phyloP scores from a whole-genome alignment of 2,797 vertebrate species.

The Sphaeramia orbicularis region DNA sequence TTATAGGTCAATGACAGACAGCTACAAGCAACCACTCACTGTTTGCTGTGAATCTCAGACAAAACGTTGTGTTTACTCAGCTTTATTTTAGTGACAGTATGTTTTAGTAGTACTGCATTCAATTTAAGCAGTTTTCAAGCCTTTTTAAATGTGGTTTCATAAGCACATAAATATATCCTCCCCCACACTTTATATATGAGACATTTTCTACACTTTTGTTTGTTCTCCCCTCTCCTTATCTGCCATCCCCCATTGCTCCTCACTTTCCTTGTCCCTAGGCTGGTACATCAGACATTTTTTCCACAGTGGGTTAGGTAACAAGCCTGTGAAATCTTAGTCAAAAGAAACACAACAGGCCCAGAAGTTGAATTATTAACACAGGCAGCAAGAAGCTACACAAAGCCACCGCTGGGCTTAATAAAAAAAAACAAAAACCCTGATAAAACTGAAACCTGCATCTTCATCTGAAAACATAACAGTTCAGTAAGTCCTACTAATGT shows the following conservation, averaged over 20 bases:
- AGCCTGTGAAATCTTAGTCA: conserved; percentile 43
- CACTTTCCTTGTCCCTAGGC: conserved; percentile 9
- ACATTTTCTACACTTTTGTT: conserved; percentile 11
- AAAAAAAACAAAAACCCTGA: neutral
- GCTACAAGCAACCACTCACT: neutral
- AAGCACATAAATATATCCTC: neutral
- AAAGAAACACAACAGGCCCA: conserved; percentile 51
- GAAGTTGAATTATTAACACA: conserved; percentile 71
- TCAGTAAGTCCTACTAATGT: conserved; percentile 1
- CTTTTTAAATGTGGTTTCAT: neutral
- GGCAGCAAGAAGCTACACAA: conserved; percentile 56
- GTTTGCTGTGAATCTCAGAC: neutral
- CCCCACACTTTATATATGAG: neutral
- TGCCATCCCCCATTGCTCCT: neutral
- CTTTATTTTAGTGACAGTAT: neutral
- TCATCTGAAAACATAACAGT: conserved; percentile 1
- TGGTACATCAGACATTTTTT: conserved; percentile 44
- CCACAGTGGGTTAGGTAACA: conserved; percentile 55
- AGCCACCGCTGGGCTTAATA: conserved; percentile 24
- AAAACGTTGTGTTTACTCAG: neutral
- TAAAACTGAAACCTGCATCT: conserved; percentile 18
- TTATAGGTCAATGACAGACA: conserved; percentile 12
- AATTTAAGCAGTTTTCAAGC: conserved; percentile 1
- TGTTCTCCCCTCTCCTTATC: neutral
- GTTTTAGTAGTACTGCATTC: neutral